Conservation (phyloP, 2,797 vertebrate genomes). For the Sebastes melanostomus region DNA sequence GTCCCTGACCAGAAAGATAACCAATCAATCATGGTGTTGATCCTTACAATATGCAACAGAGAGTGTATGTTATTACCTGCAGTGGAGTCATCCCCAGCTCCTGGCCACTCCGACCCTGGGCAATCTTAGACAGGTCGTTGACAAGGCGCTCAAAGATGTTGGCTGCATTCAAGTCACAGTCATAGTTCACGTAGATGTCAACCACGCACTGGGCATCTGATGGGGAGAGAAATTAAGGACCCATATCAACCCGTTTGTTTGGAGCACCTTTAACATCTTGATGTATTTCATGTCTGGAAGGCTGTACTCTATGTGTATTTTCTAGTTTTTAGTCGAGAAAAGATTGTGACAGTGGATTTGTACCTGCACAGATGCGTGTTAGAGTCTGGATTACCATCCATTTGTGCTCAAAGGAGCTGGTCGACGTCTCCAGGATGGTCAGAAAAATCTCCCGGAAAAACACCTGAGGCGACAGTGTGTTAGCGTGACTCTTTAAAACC, state of each 20-base stretch:
- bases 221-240: not conserved
- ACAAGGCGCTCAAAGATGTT: conserved; percentile 98
- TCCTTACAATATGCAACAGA: not conserved
- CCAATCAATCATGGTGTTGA: not conserved
- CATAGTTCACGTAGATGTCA: conserved; percentile 99
- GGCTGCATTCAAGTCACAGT: conserved; percentile 97
- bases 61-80: conserved; percentile 45
- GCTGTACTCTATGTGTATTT: too few species aligned
- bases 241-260: not conserved
- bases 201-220: conserved; percentile 98
- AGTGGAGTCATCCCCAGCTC: conserved; percentile 92
- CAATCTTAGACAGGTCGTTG: conserved; percentile 97
- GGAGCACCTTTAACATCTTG: not conserved
- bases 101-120: conserved; percentile 95
- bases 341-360: not conserved
- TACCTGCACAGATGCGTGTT: conserved; percentile 98
- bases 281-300: not conserved
- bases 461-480: conserved; percentile 78
- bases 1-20: not conserved
- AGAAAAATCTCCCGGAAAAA: conserved; percentile 99
- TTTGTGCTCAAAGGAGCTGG: conserved; percentile 97
- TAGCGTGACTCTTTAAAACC: not conserved
- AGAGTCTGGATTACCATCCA: conserved; percentile 99
- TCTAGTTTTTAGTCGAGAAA: too few species aligned
- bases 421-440: conserved; percentile 95